Conservation (phyloP, 2,797 vertebrate genomes). For the Alectoris magna region DNA sequence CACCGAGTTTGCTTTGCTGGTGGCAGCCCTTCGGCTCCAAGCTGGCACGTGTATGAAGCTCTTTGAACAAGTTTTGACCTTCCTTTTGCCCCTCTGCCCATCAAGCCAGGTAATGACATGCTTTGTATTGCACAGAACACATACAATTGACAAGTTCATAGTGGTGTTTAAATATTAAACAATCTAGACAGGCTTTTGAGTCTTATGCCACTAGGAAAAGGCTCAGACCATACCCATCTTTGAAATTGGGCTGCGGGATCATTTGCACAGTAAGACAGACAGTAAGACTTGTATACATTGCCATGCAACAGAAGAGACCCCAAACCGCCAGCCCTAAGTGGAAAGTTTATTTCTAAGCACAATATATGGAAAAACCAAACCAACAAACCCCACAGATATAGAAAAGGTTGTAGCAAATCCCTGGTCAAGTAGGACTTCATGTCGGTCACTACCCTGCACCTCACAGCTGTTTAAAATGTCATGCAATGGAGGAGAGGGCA, state of each 20-base stretch:
- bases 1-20: constrained; percentile 47
- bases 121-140: constrained; percentile 71
- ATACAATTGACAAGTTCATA: constrained; percentile 69
- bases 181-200: constrained; percentile 63
- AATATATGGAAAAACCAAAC: constrained; percentile 74
- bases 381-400: constrained; percentile 72
- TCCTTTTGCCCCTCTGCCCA: constrained; percentile 62
- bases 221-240: constrained; percentile 49
- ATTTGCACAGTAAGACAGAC: constrained; percentile 70
- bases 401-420: constrained; percentile 71
- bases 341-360: constrained; percentile 71
- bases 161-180: constrained; percentile 72
- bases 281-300: constrained; percentile 67
- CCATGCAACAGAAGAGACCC: constrained; percentile 73
- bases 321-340: constrained; percentile 61
- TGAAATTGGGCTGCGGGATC: constrained; percentile 57
- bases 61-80: constrained; percentile 60
- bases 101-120: constrained; percentile 69
- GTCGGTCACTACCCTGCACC: constrained; percentile 69
- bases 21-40: constrained; percentile 61
- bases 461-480: constrained; percentile 63
- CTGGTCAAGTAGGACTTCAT: constrained; percentile 74
- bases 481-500: constrained; percentile 70
- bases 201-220: neutral
- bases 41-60: constrained; percentile 53